Evolutionary conservation across 2,797 vertebrate genomes (phyloP).

Genomic region (Parotocinclus haroldoi): DNA sequence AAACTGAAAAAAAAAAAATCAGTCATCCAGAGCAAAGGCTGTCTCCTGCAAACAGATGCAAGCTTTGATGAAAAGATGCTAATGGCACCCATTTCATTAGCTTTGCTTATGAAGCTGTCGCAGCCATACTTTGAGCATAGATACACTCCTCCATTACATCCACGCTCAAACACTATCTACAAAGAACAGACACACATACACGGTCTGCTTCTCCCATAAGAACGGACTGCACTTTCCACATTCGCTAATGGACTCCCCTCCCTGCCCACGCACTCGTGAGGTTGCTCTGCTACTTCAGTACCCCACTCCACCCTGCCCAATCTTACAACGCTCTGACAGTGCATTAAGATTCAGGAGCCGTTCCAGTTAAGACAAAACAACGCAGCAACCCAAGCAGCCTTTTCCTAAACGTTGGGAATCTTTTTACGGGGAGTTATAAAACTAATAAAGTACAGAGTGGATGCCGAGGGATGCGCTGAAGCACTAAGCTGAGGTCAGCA

Average conservation of each 20-base stretch:
- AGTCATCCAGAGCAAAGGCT: slow-evolving; percentile 49
- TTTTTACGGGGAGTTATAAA: slow-evolving; percentile 4
- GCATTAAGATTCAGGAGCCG: slow-evolving; percentile 23
- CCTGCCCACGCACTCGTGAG: slow-evolving; percentile 23
- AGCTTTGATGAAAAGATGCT: slow-evolving; percentile 58
- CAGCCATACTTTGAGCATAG: slow-evolving; percentile 11
- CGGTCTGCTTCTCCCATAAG: slow-evolving; percentile 14
- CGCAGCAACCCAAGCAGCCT: slow-evolving; percentile 10
- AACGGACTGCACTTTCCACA: slow-evolving; percentile 20
- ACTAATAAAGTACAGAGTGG: slow-evolving; percentile 18
- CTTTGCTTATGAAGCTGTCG: slow-evolving; percentile 16
- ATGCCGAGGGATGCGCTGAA: neutral
- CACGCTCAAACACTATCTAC: slow-evolving; percentile 14
- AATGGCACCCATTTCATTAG: slow-evolving; percentile 30
- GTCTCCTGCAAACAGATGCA: slow-evolving; percentile 58
- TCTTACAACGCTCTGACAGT: slow-evolving; percentile 16
- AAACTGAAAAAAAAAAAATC: slow-evolving; percentile 46
- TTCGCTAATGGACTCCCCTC: slow-evolving; percentile 39
- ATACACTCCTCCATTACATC: neutral
- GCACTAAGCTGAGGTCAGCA: slow-evolving; percentile 2
- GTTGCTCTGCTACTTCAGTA: slow-evolving; percentile 31
- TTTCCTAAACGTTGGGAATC: slow-evolving; percentile 3
- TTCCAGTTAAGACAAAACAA: slow-evolving; percentile 2
- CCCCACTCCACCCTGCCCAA: slow-evolving; percentile 21
- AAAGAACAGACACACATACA: slow-evolving; percentile 3